A percentile compares a stretch with the other conserved stretches of the same genome.
Evolutionary conservation across 1,140 invertebrate genomes (phyloP).

Genomic region (Brachionus koreanus): DNA sequence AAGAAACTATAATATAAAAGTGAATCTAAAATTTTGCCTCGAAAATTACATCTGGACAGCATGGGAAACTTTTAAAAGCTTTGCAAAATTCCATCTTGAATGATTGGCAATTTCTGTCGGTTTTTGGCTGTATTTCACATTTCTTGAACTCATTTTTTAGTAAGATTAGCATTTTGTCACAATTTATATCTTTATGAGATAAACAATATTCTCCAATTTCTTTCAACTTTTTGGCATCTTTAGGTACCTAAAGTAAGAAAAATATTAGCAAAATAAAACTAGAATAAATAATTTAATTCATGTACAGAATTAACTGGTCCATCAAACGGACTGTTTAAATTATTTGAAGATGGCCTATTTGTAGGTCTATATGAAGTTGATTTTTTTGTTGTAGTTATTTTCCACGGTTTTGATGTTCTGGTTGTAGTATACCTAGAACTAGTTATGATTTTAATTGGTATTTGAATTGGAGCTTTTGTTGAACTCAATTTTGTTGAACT

Average conservation of each 20-base stretch:
- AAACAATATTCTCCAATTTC: slow-evolving; percentile 42
- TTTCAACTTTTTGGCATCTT: slow-evolving; percentile 13
- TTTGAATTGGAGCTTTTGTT: not conserved
- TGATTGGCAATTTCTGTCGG: not conserved
- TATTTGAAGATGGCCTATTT: not conserved
- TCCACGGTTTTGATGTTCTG: not conserved
- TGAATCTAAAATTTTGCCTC: not conserved
- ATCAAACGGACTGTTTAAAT: slow-evolving; percentile 20
- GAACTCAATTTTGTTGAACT: not conserved
- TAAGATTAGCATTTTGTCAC: slow-evolving; percentile 17
- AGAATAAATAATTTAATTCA: not conserved
- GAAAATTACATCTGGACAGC: slow-evolving; percentile 31
- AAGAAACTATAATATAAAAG: not conserved
- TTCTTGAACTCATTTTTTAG: slow-evolving; percentile 25
- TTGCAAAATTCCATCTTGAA: slow-evolving; percentile 37
- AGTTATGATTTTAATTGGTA: not conserved
- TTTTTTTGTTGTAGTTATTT: not conserved
- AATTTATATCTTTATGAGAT: not conserved
- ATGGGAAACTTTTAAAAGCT: slow-evolving; percentile 33
- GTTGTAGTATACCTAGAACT: not conserved
- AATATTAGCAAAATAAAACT: not conserved
- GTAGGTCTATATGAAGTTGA: not conserved
- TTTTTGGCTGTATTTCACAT: slow-evolving; percentile 23
- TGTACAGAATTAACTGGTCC: slow-evolving; percentile 34
- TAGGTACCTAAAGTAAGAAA: slow-evolving; percentile 7